These are phyloP conservation scores for Platycheirus albimanus DNA, from an alignment of 2,888 invertebrate genomes.

Conservation along the genomic window DNA sequence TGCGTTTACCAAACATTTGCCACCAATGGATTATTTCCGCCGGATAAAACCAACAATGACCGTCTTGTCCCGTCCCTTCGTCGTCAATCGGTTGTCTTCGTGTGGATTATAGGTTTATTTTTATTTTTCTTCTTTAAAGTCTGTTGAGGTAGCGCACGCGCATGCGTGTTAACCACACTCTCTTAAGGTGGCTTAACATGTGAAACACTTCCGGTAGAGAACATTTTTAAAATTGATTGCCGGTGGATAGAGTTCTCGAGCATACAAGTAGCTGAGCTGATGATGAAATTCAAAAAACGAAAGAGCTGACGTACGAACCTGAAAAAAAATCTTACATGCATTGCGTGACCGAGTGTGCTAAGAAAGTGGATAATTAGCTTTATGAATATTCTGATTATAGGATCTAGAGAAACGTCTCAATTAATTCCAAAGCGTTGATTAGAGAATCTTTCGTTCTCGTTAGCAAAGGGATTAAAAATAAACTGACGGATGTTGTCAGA, in stretches of 20 bases:
- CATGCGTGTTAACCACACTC: slow-evolving; percentile 4
- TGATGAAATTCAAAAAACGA: slow-evolving; percentile 12
- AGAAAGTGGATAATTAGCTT: slow-evolving; percentile 3
- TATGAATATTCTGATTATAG: slow-evolving; percentile 16
- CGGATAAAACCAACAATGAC: slow-evolving; percentile 71
- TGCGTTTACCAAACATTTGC: slow-evolving; percentile 38
- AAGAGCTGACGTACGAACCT: slow-evolving; percentile 26
- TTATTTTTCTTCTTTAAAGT: neutral
- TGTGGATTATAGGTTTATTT: neutral
- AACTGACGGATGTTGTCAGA: slow-evolving; percentile 2
- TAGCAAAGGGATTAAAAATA: slow-evolving; percentile 13
- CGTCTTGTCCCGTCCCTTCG: too few relatives aligned
- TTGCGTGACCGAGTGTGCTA: slow-evolving; percentile 16
- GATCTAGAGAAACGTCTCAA: neutral
- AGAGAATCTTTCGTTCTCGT: neutral
- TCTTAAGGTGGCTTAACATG: slow-evolving; percentile 2
- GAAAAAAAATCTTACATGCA: slow-evolving; percentile 1
- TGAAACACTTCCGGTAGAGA: slow-evolving; percentile 28
- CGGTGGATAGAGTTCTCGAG: slow-evolving; percentile 11
- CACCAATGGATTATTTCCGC: slow-evolving; percentile 72
- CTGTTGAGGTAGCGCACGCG: slow-evolving; percentile 2
- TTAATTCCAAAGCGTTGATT: slow-evolving; percentile 12
- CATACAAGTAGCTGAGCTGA: neutral
- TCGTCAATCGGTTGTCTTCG: slow-evolving; percentile 8
- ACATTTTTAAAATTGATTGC: slow-evolving; percentile 13